phyloP scores from a whole-genome alignment of 2,113 vertebrate genomes.

The Melanocharis versteri region DNA sequence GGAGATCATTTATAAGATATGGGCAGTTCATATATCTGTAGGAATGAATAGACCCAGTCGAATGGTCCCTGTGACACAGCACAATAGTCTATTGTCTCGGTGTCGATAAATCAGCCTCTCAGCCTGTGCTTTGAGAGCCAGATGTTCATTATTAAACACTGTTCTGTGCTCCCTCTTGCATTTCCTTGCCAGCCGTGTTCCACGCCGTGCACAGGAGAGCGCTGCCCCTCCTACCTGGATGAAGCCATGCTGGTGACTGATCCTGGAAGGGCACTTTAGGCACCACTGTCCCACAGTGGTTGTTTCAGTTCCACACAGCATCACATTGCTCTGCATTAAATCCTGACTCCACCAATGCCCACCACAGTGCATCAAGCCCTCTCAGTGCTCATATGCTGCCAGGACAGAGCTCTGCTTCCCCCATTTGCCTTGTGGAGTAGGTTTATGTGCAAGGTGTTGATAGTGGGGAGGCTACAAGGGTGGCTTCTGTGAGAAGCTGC shows the following conservation, averaged over 20 bases:
- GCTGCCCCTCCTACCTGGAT: background rate
- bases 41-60: background rate
- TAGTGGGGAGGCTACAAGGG: background rate
- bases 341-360: background rate
- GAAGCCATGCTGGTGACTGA: background rate
- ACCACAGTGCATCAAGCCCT: background rate
- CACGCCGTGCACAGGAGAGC: accelerated
- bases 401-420: background rate
- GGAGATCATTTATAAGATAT: background rate
- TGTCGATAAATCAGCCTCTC: slow-evolving; percentile 22
- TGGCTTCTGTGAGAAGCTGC: background rate
- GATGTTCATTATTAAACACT: slow-evolving; percentile 25
- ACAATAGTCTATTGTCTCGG: slow-evolving; percentile 14
- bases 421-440: background rate
- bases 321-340: background rate
- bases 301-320: background rate
- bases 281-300: background rate
- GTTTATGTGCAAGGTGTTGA: background rate
- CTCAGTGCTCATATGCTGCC: background rate
- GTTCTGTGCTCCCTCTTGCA: background rate
- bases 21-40: slow-evolving; percentile 12
- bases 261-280: background rate
- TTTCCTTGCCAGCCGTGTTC: background rate
- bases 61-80: slow-evolving; percentile 3
- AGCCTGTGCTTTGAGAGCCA: background rate